Percentiles rank a stretch among this genome's conserved stretches.
Evolutionary conservation across 2,888 invertebrate species (phyloP).

Genomic region (Dysmachus trigonus): DNA sequence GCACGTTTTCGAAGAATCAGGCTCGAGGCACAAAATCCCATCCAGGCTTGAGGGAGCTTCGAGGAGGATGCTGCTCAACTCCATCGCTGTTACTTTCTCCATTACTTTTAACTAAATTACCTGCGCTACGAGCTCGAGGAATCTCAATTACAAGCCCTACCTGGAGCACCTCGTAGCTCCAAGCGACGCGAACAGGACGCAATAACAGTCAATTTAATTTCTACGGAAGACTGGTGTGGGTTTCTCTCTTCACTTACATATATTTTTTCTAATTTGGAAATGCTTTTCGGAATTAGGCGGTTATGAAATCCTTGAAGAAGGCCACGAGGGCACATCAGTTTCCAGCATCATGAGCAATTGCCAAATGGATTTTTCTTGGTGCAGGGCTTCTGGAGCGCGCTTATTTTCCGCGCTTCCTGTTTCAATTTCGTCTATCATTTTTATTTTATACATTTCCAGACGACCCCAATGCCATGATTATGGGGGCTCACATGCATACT

Average conservation of each 20-base stretch:
- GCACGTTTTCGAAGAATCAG: not conserved
- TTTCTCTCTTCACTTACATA: not conserved
- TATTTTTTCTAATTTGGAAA: not conserved
- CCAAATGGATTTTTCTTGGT: not conserved
- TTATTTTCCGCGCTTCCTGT: not conserved
- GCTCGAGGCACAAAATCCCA: not conserved
- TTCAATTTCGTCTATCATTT: not conserved
- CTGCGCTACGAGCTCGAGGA: not conserved
- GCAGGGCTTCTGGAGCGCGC: not conserved
- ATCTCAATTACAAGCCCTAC: conserved; percentile 5
- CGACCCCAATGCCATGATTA: not conserved
- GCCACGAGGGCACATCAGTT: not conserved
- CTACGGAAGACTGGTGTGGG: not conserved
- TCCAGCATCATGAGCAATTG: not conserved
- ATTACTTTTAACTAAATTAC: conserved; percentile 19
- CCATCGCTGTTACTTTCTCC: not conserved
- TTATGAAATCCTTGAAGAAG: not conserved
- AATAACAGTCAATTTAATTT: conserved; percentile 21
- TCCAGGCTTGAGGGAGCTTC: not conserved
- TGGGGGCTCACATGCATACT: not conserved
- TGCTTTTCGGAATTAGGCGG: not conserved
- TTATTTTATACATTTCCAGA: not conserved
- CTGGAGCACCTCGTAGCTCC: not conserved
- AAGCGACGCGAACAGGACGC: not conserved
- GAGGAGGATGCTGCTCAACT: not conserved